Base-by-base conservation (phyloP, 2,113 vertebrate genomes). In the Cynopterus brachyotis region DNA sequence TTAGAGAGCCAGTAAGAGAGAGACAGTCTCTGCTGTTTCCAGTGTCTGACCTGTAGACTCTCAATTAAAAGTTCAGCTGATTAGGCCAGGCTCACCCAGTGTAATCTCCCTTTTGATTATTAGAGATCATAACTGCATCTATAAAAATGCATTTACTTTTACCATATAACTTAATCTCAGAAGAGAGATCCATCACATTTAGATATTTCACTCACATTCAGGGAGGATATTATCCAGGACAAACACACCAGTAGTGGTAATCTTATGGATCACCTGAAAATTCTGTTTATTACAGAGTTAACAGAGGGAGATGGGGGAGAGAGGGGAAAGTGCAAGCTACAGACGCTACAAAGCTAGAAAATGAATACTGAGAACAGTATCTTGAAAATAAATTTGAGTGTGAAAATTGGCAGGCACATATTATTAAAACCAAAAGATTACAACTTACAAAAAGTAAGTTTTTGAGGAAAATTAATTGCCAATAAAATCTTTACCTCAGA, bases 381-480 rank as follows among this genome's bases (percentile, higher is more conserved):
- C 60, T 80, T 85, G 66, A 88, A 93, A 95, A 70, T 28, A 84
- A 84, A 12, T 60, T 90, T 93, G 50, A 30, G 37, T 93, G 3
- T 93, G 30, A 69, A 91, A 94, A 80, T 26, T 67, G 15, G 20
- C 17, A 89, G 78, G 4, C 45, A 69, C 53, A 26, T 37, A 6
- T 64, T 84, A 84, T 4, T 79, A 24, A 42, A 93, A 45, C 32
- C 45, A 72, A 94, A 45, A 75, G 10, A 75, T 81, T 59, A 60
- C 1, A 91, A 60, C 30, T 70, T 50, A 50, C 15, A 50, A 50
- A 50, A 50, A 13, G 2, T 66, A 66, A 60, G 19, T 93, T 91
- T 91, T 55, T 73, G 86, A 73, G 59, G 32, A 24, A 97, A 28
- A 28, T 20, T 4, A 64, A 26, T 26, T 80, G 47, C 13, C 24